Conservation (phyloP, 2,888 invertebrate genomes). For the Eristalis tenax region DNA sequence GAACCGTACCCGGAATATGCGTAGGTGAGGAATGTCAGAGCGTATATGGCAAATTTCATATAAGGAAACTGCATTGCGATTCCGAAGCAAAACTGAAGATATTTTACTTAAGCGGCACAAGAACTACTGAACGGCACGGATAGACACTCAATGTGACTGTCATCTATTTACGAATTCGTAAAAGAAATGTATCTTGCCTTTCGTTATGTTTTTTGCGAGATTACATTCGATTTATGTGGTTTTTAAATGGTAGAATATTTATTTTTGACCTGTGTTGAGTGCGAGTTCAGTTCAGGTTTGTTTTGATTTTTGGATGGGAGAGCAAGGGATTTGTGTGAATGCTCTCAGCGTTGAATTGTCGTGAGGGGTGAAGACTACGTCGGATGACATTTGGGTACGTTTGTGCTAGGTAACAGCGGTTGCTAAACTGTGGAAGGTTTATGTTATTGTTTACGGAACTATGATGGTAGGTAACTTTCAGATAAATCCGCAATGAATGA, state of each 20-base stretch:
- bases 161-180: slow-evolving; percentile 22
- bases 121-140: slow-evolving; percentile 14
- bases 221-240: slow-evolving; percentile 7
- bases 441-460: no score
- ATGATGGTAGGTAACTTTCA: no score
- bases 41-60: slow-evolving; percentile 88
- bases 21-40: slow-evolving; percentile 89
- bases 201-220: neutral
- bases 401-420: neutral
- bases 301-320: slow-evolving; percentile 29
- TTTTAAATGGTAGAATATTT: slow-evolving; percentile 32
- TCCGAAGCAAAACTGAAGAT: neutral
- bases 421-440: neutral
- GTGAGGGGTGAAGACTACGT: neutral
- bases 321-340: slow-evolving; percentile 14
- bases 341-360: slow-evolving; percentile 4
- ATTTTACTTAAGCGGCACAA: neutral
- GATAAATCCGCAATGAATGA: no score
- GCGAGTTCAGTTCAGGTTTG: slow-evolving; percentile 20
- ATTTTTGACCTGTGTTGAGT: slow-evolving; percentile 61
- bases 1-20: slow-evolving; percentile 91
- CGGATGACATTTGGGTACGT: slow-evolving; percentile 4
- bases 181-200: slow-evolving; percentile 9
- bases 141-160: slow-evolving; percentile 35
- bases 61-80: slow-evolving; percentile 87